phyloP scores from a whole-genome alignment of 2,888 invertebrate genomes.

The Caenorhabditis sp. region DNA sequence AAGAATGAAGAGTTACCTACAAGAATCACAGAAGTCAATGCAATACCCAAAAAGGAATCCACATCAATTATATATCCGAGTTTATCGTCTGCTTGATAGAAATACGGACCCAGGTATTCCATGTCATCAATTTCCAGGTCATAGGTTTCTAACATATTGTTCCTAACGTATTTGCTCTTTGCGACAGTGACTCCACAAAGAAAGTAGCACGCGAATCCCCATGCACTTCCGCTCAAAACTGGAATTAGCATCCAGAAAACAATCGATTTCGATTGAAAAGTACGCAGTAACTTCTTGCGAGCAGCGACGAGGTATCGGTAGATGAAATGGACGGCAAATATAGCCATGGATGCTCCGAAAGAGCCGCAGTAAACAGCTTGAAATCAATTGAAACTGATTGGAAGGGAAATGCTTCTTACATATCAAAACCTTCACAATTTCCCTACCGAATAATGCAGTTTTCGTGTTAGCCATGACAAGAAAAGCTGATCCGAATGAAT shows the following conservation, averaged over 20 bases:
- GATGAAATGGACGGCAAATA: conserved; percentile 34
- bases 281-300: neutral
- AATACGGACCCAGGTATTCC: conserved; percentile 14
- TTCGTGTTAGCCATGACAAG: conserved; percentile 28
- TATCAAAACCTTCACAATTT: neutral
- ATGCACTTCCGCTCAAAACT: too few relatives aligned
- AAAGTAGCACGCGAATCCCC: too few relatives aligned
- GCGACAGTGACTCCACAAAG: too few relatives aligned
- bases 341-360: conserved; percentile 32
- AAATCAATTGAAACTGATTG: neutral
- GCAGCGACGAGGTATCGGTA: conserved; percentile 30
- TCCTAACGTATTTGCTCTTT: too few relatives aligned
- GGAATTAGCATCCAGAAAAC: too few relatives aligned
- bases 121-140: conserved; percentile 24
- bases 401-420: neutral
- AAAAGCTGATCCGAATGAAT: conserved; percentile 19
- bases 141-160: conserved; percentile 7
- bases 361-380: conserved; percentile 17
- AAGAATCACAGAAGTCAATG: too few relatives aligned
- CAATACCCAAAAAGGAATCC: too few relatives aligned
- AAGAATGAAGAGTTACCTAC: too few relatives aligned
- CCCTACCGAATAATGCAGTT: neutral
- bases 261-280: neutral
- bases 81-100: conserved; percentile 18
- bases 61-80: too few relatives aligned